Evolutionary conservation across 2,113 vertebrate genomes (phyloP), one percentile per base, ranked within the genome.

Genomic region (Pseudopodoces humilis): DNA sequence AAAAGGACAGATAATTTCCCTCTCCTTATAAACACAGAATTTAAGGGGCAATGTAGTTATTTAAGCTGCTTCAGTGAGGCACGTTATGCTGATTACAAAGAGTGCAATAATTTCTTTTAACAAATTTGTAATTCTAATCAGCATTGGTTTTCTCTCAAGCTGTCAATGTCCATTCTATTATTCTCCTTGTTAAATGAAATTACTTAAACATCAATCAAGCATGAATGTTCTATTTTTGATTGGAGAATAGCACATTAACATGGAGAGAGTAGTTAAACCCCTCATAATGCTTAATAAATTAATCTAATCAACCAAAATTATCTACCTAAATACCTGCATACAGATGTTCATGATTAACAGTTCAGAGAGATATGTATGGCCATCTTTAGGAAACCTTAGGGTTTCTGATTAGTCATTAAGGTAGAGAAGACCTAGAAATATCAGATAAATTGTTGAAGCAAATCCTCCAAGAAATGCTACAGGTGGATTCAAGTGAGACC

Each of bases 131-230:
- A 96, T 97, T 97, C 91, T 96, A 97, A 97, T 97, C 95, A 97
- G 37, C 72, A 62, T 83, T 95, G 92, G 92, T 93, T 97, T 97
- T 95, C 88, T 96, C 92, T 97, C 96, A 97, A 97, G 94, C 94
- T 97, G 95, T 98, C 96, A 97, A 87, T 97, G 98, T 97, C 97
- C 97, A 96, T 96, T 88, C 70, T 89, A 97, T 97, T 97, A 96
- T 97, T 97, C 92, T 97, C 96, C 96, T 96, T 94, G 90, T 97
- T 97, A 98, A 39, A 98, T 96, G 71, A 96, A 97, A 97, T 97
- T 97, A 97, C 96, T 97, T 97, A 94, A 97, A 95, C 95, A 97
- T 94, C 94, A 96, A 88, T 82, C 76, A 92, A 97, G 97, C 90
- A 95, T 47, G 39, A 96, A 96, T 83, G 76, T 96, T 96, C 92